phyloP scores from a whole-genome alignment of 2,797 vertebrate species.

The Chiloscyllium punctatum region DNA sequence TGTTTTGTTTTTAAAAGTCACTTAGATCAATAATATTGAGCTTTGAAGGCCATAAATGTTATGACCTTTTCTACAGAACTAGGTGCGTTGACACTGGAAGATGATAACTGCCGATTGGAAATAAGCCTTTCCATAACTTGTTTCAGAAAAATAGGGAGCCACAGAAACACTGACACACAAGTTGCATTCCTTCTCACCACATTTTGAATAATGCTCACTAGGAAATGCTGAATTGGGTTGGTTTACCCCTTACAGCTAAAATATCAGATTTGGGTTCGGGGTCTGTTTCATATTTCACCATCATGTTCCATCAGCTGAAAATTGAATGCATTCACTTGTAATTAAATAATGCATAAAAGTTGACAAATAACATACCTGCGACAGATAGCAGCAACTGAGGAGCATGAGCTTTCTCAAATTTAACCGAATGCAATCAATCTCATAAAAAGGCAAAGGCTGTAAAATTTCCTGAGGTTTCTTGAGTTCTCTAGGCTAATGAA shows the following conservation, averaged over 20 bases:
- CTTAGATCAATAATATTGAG: neutral
- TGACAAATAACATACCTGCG: neutral
- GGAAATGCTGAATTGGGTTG: neutral
- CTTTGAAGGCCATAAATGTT: neutral
- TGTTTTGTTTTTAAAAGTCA: neutral
- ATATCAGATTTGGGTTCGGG: neutral
- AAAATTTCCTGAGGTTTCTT: neutral
- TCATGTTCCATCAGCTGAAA: neutral
- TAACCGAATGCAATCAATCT: neutral
- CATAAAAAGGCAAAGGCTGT: neutral
- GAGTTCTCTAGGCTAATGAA: neutral
- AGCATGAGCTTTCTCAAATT: neutral
- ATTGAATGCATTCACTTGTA: neutral
- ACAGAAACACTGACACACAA: neutral
- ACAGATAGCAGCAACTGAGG: neutral
- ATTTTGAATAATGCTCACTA: neutral
- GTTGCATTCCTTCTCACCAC: neutral
- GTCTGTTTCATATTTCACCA: neutral
- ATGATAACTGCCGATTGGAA: neutral
- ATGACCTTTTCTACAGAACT: neutral
- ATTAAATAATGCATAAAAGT: neutral
- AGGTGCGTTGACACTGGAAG: neutral
- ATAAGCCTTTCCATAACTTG: neutral
- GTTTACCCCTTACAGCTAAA: neutral
- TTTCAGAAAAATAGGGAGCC: neutral